Evolutionary conservation across 1,140 invertebrate species (phyloP), one percentile per base, ranked within the genome.

Genomic region (Steinernema feltiae): DNA sequence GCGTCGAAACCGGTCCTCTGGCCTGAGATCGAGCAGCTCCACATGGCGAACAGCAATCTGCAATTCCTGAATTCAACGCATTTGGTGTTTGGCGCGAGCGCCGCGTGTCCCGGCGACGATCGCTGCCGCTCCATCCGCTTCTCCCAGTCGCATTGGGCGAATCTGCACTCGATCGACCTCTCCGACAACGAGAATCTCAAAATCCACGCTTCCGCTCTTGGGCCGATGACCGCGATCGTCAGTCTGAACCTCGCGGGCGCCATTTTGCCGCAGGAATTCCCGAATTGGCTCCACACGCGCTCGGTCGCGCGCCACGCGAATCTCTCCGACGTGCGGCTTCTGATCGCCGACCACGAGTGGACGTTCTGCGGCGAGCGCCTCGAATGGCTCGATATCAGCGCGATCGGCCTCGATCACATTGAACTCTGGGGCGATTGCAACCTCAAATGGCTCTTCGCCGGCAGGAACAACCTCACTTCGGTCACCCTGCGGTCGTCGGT

Each of bases 381-480:
- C 12, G 70, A 78, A 24, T 78, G 71, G 21, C 29, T 78, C 7
- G 77, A 78, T 41, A 78, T 78, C 21, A 72, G 41, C n/a, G 73
- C 69, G 48, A 75, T 78, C 31, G 70, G 71, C 15, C 29, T 70
- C 27, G 69, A 63, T 29, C 74, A 71, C 21, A 12, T 78, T 1
- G 48, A 46, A 29, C 31, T 78, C 7, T 70, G 46, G 2, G 53
- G 74, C 31, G 77, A 72, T 32, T 78, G 77, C 53, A 63, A 63
- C 24, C 15, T 63, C 2, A 63, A 63, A 27, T 63, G 53, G 53
- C 53, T 63, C 24, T 63, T 63, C 24, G 53, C 53, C 12, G 24
- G 15, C 53, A 63, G 53, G 53, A 63, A 63, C 24, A 63, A 63
- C 53, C 53, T 63, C 15, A 63, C 53, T 63, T 63, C 53, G 3